These are phyloP conservation scores for Uria aalge DNA, from an alignment of 2,113 vertebrate species.

Conservation along the genomic window DNA sequence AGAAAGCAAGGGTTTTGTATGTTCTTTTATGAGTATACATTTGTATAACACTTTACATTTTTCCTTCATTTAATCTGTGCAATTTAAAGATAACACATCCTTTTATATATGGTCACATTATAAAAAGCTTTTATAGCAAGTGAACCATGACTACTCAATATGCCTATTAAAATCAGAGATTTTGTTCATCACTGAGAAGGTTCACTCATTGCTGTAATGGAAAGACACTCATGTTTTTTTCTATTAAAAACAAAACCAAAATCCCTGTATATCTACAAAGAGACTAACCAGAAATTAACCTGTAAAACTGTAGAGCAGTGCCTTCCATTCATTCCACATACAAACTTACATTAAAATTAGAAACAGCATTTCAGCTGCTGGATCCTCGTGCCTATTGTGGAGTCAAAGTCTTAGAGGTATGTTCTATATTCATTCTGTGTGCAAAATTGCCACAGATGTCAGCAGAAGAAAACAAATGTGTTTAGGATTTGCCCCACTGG, in stretches of 20 bases:
- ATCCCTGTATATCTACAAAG: neutral
- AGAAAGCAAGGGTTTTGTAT: neutral
- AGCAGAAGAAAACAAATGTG: conserved; percentile 4
- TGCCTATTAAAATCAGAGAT: neutral
- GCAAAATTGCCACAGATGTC: neutral
- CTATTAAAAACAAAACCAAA: neutral
- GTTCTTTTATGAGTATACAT: neutral
- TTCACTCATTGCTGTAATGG: neutral
- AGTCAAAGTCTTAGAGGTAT: neutral
- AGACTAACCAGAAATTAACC: neutral
- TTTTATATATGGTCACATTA: neutral
- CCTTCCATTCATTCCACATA: neutral
- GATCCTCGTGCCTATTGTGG: neutral
- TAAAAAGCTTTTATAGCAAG: neutral
- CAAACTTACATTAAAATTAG: neutral
- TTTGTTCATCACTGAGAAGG: neutral
- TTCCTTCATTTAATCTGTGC: neutral
- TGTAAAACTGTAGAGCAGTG: neutral
- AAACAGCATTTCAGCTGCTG: neutral
- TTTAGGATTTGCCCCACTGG: neutral
- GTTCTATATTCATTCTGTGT: neutral
- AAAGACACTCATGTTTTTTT: neutral
- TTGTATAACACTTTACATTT: neutral
- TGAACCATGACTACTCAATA: neutral
- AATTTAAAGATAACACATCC: neutral